phyloP scores from a whole-genome alignment of 2,888 invertebrate species.

The Ctenicera cuprea region DNA sequence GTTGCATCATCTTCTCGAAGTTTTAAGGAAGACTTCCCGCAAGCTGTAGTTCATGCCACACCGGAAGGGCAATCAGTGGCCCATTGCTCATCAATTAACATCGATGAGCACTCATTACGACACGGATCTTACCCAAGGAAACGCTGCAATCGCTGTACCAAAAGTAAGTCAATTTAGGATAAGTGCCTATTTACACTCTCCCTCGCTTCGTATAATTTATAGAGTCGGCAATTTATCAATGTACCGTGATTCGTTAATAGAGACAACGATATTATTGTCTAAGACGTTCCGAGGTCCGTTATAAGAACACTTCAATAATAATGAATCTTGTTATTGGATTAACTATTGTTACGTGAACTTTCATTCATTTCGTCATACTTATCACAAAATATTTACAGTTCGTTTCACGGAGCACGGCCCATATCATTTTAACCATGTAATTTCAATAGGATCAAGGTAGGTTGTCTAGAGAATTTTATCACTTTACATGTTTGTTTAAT shows the following conservation, averaged over 20 bases:
- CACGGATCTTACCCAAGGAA: conserved; percentile 71
- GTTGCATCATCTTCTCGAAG: conserved; percentile 64
- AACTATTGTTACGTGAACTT: conserved; percentile 33
- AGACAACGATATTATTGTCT: conserved; percentile 61
- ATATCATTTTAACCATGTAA: too few species aligned
- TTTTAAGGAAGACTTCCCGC: conserved; percentile 68
- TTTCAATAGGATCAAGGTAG: too few species aligned
- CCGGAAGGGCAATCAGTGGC: conserved; percentile 61
- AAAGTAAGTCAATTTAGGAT: conserved; percentile 64
- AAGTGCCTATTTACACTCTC: conserved; percentile 55
- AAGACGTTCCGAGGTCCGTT: conserved; percentile 56
- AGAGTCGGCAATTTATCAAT: conserved; percentile 61
- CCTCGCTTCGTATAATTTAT: conserved; percentile 50
- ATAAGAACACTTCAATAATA: conserved; percentile 45
- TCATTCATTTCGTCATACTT: conserved; percentile 12
- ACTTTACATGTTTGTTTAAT: too few species aligned
- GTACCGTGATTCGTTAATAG: conserved; percentile 62
- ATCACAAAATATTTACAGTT: too few species aligned
- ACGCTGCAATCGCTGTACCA: conserved; percentile 67
- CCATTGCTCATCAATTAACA: conserved; percentile 52
- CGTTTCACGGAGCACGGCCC: too few species aligned
- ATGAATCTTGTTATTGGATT: conserved; percentile 41
- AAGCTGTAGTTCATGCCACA: conserved; percentile 63
- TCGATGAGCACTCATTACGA: conserved; percentile 69
- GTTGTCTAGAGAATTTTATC: too few species aligned